These are phyloP conservation scores for Ochropleura leucogaster DNA, from an alignment of 2,888 invertebrate species.

Conservation along the genomic window DNA sequence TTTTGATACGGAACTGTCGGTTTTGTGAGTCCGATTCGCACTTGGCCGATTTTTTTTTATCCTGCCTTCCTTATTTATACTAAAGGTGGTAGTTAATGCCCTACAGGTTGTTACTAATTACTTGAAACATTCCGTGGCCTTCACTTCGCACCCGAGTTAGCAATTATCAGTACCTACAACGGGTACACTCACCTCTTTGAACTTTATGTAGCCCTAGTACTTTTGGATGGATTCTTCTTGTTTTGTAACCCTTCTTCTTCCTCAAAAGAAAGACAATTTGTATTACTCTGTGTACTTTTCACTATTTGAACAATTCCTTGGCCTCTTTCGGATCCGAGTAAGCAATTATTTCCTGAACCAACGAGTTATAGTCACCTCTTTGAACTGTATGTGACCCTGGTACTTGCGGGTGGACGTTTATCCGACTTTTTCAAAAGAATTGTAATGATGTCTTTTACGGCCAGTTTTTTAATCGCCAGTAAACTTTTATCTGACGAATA, in stretches of 20 bases:
- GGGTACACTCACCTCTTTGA: not conserved
- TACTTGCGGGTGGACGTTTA: not conserved
- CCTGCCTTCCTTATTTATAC: not conserved
- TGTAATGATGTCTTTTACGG: not conserved
- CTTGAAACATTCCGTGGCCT: not conserved
- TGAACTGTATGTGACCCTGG: not conserved
- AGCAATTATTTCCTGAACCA: not conserved
- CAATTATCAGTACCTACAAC: not conserved
- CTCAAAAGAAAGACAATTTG: not conserved
- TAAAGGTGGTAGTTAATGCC: not conserved
- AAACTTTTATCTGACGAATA: too few relatives aligned
- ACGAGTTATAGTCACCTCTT: not conserved
- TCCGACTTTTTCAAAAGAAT: not conserved
- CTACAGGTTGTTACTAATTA: not conserved
- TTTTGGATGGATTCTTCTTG: not conserved
- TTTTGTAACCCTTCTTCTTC: not conserved
- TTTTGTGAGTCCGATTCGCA: too few relatives aligned
- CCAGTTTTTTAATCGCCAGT: too few relatives aligned
- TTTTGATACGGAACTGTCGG: too few relatives aligned
- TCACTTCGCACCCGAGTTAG: not conserved
- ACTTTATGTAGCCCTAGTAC: constrained; percentile 21
- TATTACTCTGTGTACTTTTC: not conserved
- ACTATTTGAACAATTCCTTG: not conserved
- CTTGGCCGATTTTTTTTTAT: not conserved
- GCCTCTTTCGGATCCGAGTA: not conserved